Percentiles rank a stretch among this genome's conserved stretches.
Evolutionary conservation across 2,888 invertebrate genomes (phyloP).

Genomic region (Dioctria rufipes): DNA sequence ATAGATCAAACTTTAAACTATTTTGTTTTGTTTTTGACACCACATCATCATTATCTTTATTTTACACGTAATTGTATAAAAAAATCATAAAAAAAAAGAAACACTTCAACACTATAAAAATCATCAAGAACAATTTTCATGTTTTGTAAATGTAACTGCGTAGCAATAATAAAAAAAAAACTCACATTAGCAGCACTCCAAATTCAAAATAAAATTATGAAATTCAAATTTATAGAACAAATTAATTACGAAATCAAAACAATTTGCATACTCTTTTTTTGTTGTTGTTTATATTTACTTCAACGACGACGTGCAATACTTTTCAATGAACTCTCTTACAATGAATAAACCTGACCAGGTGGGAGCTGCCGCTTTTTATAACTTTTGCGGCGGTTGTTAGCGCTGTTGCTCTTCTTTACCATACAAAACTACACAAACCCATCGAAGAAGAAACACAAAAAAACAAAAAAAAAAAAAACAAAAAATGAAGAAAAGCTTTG

Average conservation of each 20-base stretch:
- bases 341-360: slow-evolving; percentile 37
- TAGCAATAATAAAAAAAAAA: neutral
- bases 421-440: no score
- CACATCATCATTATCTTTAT: no score
- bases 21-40: no score
- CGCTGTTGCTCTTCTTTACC: neutral
- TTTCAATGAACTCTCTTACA: slow-evolving; percentile 14
- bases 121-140: no score
- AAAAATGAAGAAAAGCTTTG: slow-evolving; percentile 32
- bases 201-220: neutral
- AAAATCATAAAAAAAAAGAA: no score
- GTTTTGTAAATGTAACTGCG: no score
- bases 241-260: neutral
- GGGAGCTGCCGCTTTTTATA: slow-evolving; percentile 31
- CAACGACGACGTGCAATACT: neutral
- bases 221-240: slow-evolving; percentile 1
- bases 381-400: neutral
- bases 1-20: no score
- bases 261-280: slow-evolving; percentile 36
- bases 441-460: slow-evolving; percentile 12
- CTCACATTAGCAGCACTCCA: slow-evolving; percentile 3
- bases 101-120: no score
- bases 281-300: slow-evolving; percentile 20
- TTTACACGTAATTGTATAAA: no score
- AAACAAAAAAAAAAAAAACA: neutral